Evolutionary conservation across 2,888 invertebrate species (phyloP).

Genomic region (Pseudococcus longispinus): DNA sequence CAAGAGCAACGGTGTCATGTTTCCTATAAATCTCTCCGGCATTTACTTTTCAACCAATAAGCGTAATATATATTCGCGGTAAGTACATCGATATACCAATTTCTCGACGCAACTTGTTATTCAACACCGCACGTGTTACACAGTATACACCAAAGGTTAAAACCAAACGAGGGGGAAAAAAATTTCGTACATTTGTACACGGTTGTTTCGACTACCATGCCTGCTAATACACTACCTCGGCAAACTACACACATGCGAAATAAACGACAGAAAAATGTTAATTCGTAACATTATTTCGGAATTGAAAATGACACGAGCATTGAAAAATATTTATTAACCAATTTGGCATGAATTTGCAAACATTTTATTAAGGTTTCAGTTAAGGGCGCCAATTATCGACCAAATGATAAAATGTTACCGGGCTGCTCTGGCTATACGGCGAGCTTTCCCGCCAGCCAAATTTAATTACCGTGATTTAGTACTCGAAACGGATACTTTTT

Average conservation of each 20-base stretch:
- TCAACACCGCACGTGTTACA: background rate
- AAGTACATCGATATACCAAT: slow-evolving; percentile 6
- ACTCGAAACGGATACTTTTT: slow-evolving; percentile 4
- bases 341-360: slow-evolving; percentile 31
- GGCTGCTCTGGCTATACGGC: too few relatives aligned
- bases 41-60: background rate
- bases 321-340: slow-evolving; percentile 34
- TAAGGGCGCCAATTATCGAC: slow-evolving; percentile 44
- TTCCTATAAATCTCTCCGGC: background rate
- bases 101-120: background rate
- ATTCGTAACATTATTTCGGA: slow-evolving; percentile 6
- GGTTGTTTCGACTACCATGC: background rate
- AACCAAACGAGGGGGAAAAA: background rate
- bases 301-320: slow-evolving; percentile 18
- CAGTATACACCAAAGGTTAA: background rate
- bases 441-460: background rate
- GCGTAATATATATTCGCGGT: background rate
- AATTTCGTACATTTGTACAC: background rate
- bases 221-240: background rate
- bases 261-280: background rate
- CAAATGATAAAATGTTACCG: slow-evolving; percentile 41
- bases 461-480: slow-evolving; percentile 39
- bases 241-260: too few relatives aligned
- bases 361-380: slow-evolving; percentile 44
- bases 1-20: background rate